phyloP scores from a whole-genome alignment of 2,113 vertebrate species.

The Megaceryle torquata region DNA sequence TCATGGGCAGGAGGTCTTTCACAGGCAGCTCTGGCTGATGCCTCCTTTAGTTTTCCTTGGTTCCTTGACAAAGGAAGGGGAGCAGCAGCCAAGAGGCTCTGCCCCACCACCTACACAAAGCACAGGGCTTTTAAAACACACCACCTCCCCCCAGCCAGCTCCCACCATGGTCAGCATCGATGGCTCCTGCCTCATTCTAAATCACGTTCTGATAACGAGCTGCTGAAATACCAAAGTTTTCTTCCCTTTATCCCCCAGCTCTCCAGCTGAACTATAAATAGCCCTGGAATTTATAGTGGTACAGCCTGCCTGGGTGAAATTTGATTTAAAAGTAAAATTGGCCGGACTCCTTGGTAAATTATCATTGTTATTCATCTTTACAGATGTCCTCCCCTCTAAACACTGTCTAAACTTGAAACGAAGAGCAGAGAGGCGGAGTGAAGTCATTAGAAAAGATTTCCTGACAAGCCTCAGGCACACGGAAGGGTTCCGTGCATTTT shows the following conservation, averaged over 20 bases:
- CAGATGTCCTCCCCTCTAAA: constrained; percentile 9
- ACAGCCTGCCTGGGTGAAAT: not conserved
- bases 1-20: not conserved
- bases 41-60: not conserved
- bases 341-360: not conserved
- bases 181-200: not conserved
- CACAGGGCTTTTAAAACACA: not conserved
- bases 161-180: not conserved
- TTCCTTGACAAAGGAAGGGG: not conserved
- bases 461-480: not conserved
- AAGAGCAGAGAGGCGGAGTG: not conserved
- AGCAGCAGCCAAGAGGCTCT: not conserved
- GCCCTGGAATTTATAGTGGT: constrained; percentile 45
- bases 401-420: not conserved
- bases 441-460: constrained; percentile 30
- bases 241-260: not conserved
- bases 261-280: constrained; percentile 39
- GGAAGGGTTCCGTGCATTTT: not conserved
- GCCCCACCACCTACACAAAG: not conserved
- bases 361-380: constrained; percentile 24
- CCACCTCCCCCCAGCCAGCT: not conserved
- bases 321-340: constrained; percentile 51
- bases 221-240: not conserved
- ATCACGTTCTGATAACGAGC: not conserved
- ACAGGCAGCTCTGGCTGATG: not conserved